Evolutionary conservation across 2,113 vertebrate species (phyloP).

Genomic region (Spea multiplicata): DNA sequence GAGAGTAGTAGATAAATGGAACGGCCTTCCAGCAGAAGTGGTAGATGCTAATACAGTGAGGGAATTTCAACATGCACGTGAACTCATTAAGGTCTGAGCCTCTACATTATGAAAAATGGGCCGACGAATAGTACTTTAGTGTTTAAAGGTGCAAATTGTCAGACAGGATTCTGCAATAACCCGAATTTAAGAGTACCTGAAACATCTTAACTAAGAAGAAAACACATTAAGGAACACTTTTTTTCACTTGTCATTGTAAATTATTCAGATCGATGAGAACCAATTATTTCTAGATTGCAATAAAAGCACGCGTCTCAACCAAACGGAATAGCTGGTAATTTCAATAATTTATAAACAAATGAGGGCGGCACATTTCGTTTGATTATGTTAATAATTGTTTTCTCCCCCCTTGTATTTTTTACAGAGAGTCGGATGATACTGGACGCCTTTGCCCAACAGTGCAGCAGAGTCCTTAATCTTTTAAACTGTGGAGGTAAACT

Average conservation of each 20-base stretch:
- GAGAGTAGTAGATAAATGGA: too few relatives aligned
- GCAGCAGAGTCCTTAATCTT: slow-evolving; percentile 93
- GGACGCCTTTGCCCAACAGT: slow-evolving; percentile 97
- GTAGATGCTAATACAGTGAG: too few relatives aligned
- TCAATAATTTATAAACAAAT: background rate
- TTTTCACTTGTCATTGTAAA: slow-evolving; percentile 28
- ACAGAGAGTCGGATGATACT: slow-evolving; percentile 93
- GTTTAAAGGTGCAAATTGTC: too few relatives aligned
- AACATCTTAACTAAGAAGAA: background rate
- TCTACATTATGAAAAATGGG: too few relatives aligned
- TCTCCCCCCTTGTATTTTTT: slow-evolving; percentile 56
- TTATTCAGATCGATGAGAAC: slow-evolving; percentile 32
- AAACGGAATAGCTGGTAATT: slow-evolving; percentile 32
- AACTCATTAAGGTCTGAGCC: too few relatives aligned
- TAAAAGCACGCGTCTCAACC: slow-evolving; percentile 25
- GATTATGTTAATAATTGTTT: slow-evolving; percentile 4
- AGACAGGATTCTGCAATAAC: too few relatives aligned
- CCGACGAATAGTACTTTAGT: too few relatives aligned
- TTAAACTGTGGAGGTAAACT: slow-evolving; percentile 91
- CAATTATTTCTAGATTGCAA: slow-evolving; percentile 31
- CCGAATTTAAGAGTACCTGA: background rate
- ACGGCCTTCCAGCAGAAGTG: too few relatives aligned
- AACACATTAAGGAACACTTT: background rate
- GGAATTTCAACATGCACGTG: too few relatives aligned
- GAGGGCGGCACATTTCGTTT: background rate